Evolutionary conservation across 2,888 invertebrate genomes (phyloP).

Genomic region (Bruchidius siliquastri): DNA sequence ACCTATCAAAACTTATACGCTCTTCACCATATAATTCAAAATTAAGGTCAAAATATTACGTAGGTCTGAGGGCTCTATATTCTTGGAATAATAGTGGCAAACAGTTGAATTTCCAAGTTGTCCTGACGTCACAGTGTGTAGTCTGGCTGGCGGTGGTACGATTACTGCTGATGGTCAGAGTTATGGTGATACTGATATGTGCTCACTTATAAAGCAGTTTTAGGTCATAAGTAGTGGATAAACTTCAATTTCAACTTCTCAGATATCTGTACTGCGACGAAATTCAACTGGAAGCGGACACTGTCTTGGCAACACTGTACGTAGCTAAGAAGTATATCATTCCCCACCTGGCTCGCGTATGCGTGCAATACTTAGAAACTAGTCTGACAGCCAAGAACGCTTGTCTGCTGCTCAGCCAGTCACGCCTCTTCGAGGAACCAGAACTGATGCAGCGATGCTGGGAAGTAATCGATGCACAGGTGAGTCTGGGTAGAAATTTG

Average conservation of each 20-base stretch:
- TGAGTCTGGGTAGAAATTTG: constrained; percentile 47
- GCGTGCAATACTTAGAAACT: constrained; percentile 92
- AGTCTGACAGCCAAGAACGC: constrained; percentile 95
- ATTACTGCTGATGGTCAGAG: too few relatives aligned
- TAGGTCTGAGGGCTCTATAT: too few relatives aligned
- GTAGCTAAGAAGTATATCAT: constrained; percentile 97
- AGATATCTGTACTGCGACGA: constrained; percentile 98
- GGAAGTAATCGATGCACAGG: constrained; percentile 97
- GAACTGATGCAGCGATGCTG: constrained; percentile 95
- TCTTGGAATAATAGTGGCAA: too few relatives aligned
- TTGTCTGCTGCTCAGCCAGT: constrained; percentile 91
- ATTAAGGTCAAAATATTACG: too few relatives aligned
- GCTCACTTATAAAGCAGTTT: too few relatives aligned
- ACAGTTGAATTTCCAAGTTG: too few relatives aligned
- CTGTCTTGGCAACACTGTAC: constrained; percentile 88
- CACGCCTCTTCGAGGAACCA: constrained; percentile 92
- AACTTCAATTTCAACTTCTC: constrained; percentile 38
- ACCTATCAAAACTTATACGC: too few relatives aligned
- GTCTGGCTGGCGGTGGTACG: too few relatives aligned
- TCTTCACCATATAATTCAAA: too few relatives aligned
- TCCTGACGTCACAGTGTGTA: too few relatives aligned
- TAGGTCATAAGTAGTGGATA: too few relatives aligned
- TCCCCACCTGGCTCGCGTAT: constrained; percentile 87
- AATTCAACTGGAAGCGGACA: constrained; percentile 91
- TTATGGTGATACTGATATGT: too few relatives aligned